Percentiles rank a stretch among this genome's conserved stretches.
These are phyloP conservation scores for Spodoptera frugiperda DNA, from an alignment of 1,140 invertebrate species.

Conservation along the genomic window DNA sequence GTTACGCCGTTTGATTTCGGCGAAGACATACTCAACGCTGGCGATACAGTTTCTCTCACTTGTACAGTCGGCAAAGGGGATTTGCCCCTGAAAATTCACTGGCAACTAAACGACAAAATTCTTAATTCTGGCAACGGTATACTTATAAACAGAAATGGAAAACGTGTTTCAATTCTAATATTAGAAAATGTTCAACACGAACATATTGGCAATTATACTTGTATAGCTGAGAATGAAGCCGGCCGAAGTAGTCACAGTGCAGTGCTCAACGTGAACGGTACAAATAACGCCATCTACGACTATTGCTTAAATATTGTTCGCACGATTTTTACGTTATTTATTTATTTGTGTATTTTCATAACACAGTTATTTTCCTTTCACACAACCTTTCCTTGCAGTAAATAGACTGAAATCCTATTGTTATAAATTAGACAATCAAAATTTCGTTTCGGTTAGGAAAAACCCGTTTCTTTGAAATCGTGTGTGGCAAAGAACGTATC, in stretches of 20 bases:
- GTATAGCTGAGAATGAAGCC: conserved; percentile 91
- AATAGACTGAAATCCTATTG: background rate
- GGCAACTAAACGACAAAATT: conserved; percentile 88
- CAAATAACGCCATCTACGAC: conserved; percentile 14
- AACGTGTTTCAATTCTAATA: conserved; percentile 85
- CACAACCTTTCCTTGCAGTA: conserved; percentile 17
- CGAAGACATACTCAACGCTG: conserved; percentile 89
- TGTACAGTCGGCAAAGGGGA: conserved; percentile 92
- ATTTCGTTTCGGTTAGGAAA: too few relatives aligned
- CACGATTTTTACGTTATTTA: conserved; percentile 49
- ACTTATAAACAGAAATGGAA: conserved; percentile 82
- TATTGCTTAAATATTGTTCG: conserved; percentile 53
- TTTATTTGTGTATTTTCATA: conserved; percentile 53
- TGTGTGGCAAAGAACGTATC: conserved; percentile 41
- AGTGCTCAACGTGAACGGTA: conserved; percentile 87
- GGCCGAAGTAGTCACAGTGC: conserved; percentile 87
- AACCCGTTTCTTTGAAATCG: background rate
- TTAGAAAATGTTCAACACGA: conserved; percentile 89
- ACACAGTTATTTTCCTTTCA: conserved; percentile 67
- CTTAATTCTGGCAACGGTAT: conserved; percentile 80
- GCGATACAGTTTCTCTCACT: conserved; percentile 90
- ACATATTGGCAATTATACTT: conserved; percentile 93
- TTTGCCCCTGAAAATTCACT: conserved; percentile 89
- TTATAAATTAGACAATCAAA: background rate
- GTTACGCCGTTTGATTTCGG: conserved; percentile 90